Evolutionary conservation across 2,113 vertebrate genomes (phyloP), one percentile per base, ranked within the genome.

Genomic region (Tylochromis polylepis): DNA sequence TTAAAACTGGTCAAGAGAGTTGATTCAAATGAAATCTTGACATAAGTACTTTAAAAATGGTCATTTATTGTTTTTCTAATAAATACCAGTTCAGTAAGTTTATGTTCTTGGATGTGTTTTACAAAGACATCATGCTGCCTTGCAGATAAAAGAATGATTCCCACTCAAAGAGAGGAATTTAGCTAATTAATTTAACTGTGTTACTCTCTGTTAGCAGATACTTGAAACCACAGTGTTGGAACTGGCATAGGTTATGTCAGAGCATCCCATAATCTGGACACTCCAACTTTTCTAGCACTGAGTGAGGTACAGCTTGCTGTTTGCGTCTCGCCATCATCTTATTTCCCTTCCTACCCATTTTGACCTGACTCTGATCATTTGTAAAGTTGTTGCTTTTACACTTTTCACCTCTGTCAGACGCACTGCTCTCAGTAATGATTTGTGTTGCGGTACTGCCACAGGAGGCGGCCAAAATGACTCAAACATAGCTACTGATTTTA

Each of bases 321-420:
- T 46, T 29, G 67, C 11, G 22, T 72, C 41, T 11, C n/a, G 24
- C 29, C 15, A 31, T 75, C 24, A 11, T 75, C 67, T 29, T 24
- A 75, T 46, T 29, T 29, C 41, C 14, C 0, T 72, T 46, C 3
- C 2, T 18, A 7, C 41, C 24, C 1, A 2, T 43, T 1, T 75
- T 8, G 70, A 72, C 41, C 22, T 72, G 67, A 77, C 43, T 77
- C n/a, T 31, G 24, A 20, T 1, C 38, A 16, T 51, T 77, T 31
- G 27, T 77, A 31, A 51, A 31, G 70, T 31, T 51, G 22, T 20
- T 51, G 70, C 70, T n/a, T 20, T 31, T 31, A 31, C 43, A 51
- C 6, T 14, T 31, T 51, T 51, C 46, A 77, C 70, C 70, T 72
- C 22, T 3, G 70, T 49, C 43, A 29, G 43, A 75, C 2, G 24